phyloP scores from a whole-genome alignment of 2,797 vertebrate species.

The Myotis pilosus region DNA sequence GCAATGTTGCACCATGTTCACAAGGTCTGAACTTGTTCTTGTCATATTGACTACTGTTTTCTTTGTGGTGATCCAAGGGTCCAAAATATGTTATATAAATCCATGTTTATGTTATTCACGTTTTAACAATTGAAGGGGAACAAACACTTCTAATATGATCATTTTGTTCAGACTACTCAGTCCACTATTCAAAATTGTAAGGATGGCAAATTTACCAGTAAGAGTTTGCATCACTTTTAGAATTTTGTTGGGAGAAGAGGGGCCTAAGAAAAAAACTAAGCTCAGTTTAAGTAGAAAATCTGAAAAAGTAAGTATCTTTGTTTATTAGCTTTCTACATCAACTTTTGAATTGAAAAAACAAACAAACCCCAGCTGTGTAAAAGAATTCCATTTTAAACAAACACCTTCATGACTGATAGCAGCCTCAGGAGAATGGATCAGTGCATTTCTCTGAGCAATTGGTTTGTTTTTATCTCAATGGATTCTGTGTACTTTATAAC shows the following conservation, averaged over 20 bases:
- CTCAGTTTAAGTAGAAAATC: not conserved
- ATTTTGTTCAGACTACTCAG: not conserved
- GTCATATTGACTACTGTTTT: conserved; percentile 9
- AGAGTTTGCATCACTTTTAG: not conserved
- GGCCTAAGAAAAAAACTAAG: not conserved
- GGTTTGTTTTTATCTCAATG: conserved; percentile 57
- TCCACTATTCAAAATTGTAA: not conserved
- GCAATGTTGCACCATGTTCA: not conserved
- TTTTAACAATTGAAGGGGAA: not conserved
- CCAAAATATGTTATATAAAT: not conserved
- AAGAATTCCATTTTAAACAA: conserved; percentile 40
- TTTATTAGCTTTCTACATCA: conserved; percentile 27
- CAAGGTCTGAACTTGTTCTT: conserved; percentile 32
- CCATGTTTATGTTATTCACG: not conserved
- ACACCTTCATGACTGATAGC: conserved; percentile 25
- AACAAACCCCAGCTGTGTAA: not conserved
- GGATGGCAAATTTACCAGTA: not conserved
- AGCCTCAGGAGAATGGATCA: conserved; percentile 46
- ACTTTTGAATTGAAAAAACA: not conserved
- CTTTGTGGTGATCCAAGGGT: not conserved
- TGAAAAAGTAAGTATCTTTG: not conserved
- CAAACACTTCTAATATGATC: not conserved
- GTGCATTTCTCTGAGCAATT: conserved; percentile 37
- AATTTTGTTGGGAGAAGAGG: not conserved
- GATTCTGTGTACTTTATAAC: conserved; percentile 50